phyloP scores from a whole-genome alignment of 2,113 vertebrate genomes.

The Australoheros scitulus region DNA sequence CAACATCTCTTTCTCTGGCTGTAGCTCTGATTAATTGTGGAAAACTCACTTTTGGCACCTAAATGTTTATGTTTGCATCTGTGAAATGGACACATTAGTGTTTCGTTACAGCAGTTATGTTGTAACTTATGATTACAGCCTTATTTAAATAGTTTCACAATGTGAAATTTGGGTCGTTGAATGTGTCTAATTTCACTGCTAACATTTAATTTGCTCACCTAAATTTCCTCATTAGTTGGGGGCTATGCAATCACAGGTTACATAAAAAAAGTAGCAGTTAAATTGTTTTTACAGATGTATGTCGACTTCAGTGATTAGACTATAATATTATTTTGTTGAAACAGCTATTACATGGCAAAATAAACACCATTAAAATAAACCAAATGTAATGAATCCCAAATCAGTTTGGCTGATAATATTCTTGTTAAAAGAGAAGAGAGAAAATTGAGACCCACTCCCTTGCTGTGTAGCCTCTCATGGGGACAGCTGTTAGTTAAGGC shows the following conservation, averaged over 20 bases:
- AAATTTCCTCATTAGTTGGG: neutral
- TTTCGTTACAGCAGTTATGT: neutral
- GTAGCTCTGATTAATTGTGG: neutral
- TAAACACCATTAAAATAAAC: neutral
- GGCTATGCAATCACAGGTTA: neutral
- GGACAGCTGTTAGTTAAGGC: neutral
- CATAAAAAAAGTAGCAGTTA: neutral
- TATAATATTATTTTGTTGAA: conserved; percentile 13
- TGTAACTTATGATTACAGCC: neutral
- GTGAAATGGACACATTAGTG: neutral
- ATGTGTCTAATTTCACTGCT: neutral
- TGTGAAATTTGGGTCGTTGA: neutral
- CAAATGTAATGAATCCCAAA: neutral
- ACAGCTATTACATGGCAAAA: conserved; percentile 9
- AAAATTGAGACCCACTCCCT: neutral
- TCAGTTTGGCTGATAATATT: neutral
- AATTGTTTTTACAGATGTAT: conserved; percentile 18
- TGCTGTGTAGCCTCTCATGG: neutral
- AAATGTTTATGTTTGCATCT: conserved; percentile 1
- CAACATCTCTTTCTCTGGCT: neutral
- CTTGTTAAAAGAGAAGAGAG: neutral
- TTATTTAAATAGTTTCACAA: neutral
- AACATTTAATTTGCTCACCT: neutral
- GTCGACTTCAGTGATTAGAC: neutral
- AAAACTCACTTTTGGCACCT: neutral